Conservation (phyloP, 2,113 vertebrate species). For the Sula dactylatra region DNA sequence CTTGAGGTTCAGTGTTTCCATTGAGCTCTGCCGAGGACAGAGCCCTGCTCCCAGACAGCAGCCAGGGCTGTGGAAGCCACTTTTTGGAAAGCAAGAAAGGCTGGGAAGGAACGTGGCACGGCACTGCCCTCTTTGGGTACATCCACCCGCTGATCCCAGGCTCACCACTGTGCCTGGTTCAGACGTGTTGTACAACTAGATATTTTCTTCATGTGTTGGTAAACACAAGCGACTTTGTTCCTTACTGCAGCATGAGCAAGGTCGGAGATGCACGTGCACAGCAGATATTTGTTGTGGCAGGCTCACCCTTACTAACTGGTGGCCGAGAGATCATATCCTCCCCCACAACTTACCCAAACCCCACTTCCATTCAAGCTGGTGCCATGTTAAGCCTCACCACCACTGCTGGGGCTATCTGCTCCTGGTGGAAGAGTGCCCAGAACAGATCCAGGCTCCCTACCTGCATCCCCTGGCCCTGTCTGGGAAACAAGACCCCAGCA, state of each 20-base stretch:
- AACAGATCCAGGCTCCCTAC: not conserved
- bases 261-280: accelerated
- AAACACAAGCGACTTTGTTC: accelerated
- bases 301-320: not conserved
- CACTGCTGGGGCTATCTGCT: not conserved
- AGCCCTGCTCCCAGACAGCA: not conserved
- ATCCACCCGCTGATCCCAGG: not conserved
- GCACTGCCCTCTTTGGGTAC: conserved; percentile 6
- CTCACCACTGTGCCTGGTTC: not conserved
- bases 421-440: not conserved
- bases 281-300: not conserved
- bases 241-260: accelerated
- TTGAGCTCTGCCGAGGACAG: not conserved
- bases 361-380: not conserved
- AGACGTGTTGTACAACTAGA: accelerated
- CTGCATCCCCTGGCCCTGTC: not conserved
- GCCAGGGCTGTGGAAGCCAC: not conserved
- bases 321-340: not conserved
- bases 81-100: not conserved
- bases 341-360: not conserved
- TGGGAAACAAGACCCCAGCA: not conserved
- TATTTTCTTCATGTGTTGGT: accelerated
- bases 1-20: not conserved
- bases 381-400: not conserved
- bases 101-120: not conserved